Evolutionary conservation across 2,113 vertebrate genomes (phyloP), one percentile per base, ranked within the genome.

Genomic region (Alexandromys fortis): DNA sequence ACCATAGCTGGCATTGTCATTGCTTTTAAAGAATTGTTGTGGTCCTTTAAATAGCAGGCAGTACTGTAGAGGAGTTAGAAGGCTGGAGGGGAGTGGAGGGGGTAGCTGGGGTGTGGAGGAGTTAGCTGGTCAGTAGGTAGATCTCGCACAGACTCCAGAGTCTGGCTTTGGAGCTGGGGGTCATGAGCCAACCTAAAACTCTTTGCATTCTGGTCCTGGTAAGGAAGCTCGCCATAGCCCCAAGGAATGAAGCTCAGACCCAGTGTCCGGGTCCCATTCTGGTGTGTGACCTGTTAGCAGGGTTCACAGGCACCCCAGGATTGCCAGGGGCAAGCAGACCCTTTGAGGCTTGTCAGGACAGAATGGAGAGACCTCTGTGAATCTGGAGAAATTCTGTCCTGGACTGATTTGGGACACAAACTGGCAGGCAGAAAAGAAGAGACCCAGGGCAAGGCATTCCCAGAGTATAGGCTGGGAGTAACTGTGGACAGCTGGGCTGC

Each of bases 121-220:
- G 49, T 11, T 52, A 52, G 52, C 6, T n/a, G 52, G 17, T 13
- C 33, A 47, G 42, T 47, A 14, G 21, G 47, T 8, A 22, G 3
- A 2, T 10, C 65, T 68, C 0, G 7, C 4, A 0, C 0, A 35
- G 79, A 21, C n/a, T 30, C 7, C 9, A 16, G 7, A 0, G 10
- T 47, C 30, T 58, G 89, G 17, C 65, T 61, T 7, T 12, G 63
- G 12, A 30, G 0, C 76, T 67, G 10, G 7, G 47, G 26, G 17
- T 75, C 70, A 22, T 1, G 3, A 35, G 11, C 42, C 58, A 79
- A 26, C 33, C 28, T 42, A 1, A 78, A 61, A 49, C 6, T 2
- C n/a, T 14, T n/a, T 11, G 3, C 35, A 45, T 30, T 38, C 68
- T 35, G 58, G 13, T 33, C 17, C 33, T 11, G 13, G 45, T 33